Base-by-base conservation (phyloP, 35 echinoderm and acorn worm genomes). In the Patiria miniata region DNA sequence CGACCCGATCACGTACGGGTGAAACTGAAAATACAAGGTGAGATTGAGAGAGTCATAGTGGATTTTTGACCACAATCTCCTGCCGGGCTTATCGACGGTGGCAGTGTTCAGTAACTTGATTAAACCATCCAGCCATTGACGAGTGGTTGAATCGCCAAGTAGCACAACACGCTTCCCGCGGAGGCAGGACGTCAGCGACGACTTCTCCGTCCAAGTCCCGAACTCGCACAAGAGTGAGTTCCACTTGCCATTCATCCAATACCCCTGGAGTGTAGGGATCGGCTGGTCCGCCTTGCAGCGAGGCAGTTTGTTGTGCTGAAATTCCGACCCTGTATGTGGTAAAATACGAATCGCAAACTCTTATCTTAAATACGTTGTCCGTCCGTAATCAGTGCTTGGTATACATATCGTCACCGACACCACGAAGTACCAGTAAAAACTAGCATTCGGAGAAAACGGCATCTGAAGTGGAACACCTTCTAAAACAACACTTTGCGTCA, bases 111-210 rank as follows among this genome's bases (percentile, higher is more conserved):
- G 29, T 38, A 50, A 37, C 17, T 55, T 34, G 36, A 87, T 22
- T 61, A 61, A 21, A 61, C 58, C 21, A 19, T 61, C 21, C 7
- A 6, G 86, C 90, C 83, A 87, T 28, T 92, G 90, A 1, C 90
- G 52, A 8, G 79, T 82, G 2, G 90, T 92, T 2, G 90, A 92
- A 57, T 92, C 90, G 19, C 90, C 90, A 22, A 68, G 65, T 7
- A 92, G 39, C 29, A 61, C 60, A 14, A 92, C 47, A 17, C 73
- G 77, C 29, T 83, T 57, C 39, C 68, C n/a, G 6, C 42, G 77
- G 36, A 92, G 40, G 57, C 90, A 92, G 5, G 18, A 5, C 12
- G 12, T 4, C 23, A 82, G 52, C 16, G 15, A 26, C 0, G 39
- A 39, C 51, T 23, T 52, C 8, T 51, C 50, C 36, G 37, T 84